phyloP scores from a whole-genome alignment of 2,113 vertebrate genomes.

The Rhinogobius similis region DNA sequence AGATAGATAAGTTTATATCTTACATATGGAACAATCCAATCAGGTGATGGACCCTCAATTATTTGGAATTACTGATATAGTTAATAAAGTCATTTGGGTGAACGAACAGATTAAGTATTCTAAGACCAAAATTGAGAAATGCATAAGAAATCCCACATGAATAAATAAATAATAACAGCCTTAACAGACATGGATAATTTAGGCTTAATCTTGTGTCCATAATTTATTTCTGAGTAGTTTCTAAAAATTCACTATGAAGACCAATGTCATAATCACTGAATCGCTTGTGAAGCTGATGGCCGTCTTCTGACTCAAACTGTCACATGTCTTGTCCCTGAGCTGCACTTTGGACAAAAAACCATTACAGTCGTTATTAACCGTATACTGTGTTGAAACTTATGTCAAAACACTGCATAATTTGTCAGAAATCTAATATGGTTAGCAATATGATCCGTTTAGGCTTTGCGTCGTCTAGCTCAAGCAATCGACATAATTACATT shows the following conservation, averaged over 20 bases:
- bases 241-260: not conserved
- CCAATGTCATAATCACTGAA: not conserved
- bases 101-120: too few relatives aligned
- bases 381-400: constrained; percentile 1
- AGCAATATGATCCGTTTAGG: constrained; percentile 48
- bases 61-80: too few relatives aligned
- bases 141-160: too few relatives aligned
- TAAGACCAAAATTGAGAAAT: too few relatives aligned
- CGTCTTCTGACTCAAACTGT: not conserved
- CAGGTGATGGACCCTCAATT: too few relatives aligned
- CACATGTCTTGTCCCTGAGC: not conserved
- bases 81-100: too few relatives aligned
- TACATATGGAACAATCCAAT: too few relatives aligned
- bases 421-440: constrained; percentile 26
- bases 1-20: too few relatives aligned
- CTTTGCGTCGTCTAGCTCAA: constrained; percentile 36
- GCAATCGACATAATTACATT: constrained; percentile 61
- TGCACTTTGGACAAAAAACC: constrained; percentile 17
- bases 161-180: too few relatives aligned
- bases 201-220: not conserved
- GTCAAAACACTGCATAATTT: constrained; percentile 1
- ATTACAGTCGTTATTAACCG: constrained; percentile 9
- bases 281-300: not conserved
- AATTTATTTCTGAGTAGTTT: not conserved
- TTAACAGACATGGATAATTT: too few relatives aligned